Percentiles rank a stretch among this genome's conserved stretches.
Evolutionary conservation across 2,888 invertebrate species (phyloP).

Genomic region (Agrochola lychnidis): DNA sequence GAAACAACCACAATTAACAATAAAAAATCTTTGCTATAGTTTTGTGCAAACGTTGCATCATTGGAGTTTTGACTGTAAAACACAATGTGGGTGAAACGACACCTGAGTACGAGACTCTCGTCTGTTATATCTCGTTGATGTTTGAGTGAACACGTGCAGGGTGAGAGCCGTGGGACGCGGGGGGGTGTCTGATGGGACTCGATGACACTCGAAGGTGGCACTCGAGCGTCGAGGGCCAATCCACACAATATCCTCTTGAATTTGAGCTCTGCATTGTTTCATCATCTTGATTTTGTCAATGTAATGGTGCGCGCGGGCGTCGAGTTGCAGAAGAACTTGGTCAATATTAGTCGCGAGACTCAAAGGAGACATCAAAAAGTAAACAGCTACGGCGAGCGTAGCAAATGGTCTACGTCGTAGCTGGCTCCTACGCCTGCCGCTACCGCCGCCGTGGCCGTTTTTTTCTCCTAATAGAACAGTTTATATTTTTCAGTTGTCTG

Average conservation of each 20-base stretch:
- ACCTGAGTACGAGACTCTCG: neutral
- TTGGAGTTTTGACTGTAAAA: neutral
- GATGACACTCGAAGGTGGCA: slow-evolving; percentile 34
- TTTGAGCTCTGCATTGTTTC: slow-evolving; percentile 44
- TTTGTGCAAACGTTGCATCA: neutral
- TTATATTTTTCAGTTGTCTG: too few species aligned
- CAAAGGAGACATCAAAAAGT: neutral
- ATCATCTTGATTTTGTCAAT: slow-evolving; percentile 34
- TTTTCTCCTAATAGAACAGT: neutral
- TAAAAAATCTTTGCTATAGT: neutral
- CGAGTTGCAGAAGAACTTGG: neutral
- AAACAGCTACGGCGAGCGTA: neutral
- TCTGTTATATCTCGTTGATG: neutral
- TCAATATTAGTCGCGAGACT: neutral
- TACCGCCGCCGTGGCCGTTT: neutral
- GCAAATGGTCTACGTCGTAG: neutral
- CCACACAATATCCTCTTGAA: slow-evolving; percentile 59
- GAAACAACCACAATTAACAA: too few species aligned
- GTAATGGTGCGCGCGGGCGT: neutral
- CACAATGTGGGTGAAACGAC: neutral
- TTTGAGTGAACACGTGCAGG: neutral
- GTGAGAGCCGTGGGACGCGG: neutral
- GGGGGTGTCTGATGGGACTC: neutral
- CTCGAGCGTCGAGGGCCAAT: slow-evolving; percentile 54
- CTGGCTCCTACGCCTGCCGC: neutral